Evolutionary conservation across 1,140 invertebrate species (phyloP).

Genomic region (Temnothorax longispinosus): DNA sequence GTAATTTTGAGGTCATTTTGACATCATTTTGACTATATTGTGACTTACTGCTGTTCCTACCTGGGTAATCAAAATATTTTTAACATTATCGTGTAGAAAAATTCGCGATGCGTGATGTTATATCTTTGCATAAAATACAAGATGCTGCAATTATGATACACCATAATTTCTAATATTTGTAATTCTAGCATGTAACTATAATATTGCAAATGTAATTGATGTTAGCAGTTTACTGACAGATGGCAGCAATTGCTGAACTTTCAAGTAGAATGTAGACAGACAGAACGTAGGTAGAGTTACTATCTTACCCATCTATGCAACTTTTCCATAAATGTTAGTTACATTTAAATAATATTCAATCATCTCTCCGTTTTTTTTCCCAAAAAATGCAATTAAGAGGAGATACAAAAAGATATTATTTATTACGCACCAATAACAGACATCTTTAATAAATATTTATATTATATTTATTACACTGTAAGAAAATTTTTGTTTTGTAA

Average conservation of each 20-base stretch:
- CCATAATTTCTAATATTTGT: background rate
- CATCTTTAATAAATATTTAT: background rate
- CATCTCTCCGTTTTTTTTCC: background rate
- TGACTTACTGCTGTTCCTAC: too few species aligned
- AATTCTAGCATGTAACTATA: background rate
- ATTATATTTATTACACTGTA: background rate
- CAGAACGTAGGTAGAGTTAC: background rate
- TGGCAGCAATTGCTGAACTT: conserved; percentile 44
- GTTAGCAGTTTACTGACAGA: background rate
- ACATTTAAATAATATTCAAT: background rate
- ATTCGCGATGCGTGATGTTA: background rate
- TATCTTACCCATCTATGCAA: background rate
- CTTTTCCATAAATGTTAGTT: background rate
- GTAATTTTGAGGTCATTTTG: too few species aligned
- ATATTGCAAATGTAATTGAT: background rate
- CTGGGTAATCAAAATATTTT: background rate
- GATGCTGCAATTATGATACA: background rate
- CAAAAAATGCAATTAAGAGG: background rate
- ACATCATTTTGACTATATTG: too few species aligned
- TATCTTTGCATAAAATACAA: background rate
- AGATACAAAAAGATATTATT: background rate
- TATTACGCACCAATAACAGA: background rate
- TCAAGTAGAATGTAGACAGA: background rate
- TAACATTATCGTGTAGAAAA: background rate
- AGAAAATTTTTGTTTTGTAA: background rate